Percentiles rank a stretch among this genome's conserved stretches.
These are phyloP conservation scores for Drosophila infuscata DNA, from an alignment of 2,888 invertebrate genomes.

Conservation along the genomic window DNA sequence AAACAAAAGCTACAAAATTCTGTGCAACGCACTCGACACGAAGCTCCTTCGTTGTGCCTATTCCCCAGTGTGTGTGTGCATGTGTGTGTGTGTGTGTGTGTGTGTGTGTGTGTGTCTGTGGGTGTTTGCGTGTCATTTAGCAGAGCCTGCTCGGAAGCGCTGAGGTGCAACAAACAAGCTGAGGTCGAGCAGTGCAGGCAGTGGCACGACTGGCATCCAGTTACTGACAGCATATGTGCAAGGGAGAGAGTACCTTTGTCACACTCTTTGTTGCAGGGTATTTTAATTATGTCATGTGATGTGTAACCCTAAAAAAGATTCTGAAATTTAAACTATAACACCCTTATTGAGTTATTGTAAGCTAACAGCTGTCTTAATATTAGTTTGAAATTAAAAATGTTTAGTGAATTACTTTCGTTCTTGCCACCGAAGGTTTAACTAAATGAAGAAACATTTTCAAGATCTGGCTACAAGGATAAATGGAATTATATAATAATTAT, in stretches of 20 bases:
- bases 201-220: constrained; percentile 19
- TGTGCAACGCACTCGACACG: constrained; percentile 81
- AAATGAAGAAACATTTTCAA: not conserved
- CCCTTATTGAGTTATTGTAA: not conserved
- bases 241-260: constrained; percentile 12
- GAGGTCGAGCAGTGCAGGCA: constrained; percentile 40
- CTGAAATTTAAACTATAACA: not conserved
- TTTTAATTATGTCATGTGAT: not conserved
- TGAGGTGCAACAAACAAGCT: constrained; percentile 58
- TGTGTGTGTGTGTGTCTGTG: constrained; percentile 22
- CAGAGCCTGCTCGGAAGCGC: constrained; percentile 60
- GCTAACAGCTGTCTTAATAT: not conserved
- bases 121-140: constrained; percentile 70
- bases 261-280: constrained; percentile 17
- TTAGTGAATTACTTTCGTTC: not conserved
- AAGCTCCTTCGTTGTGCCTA: constrained; percentile 29
- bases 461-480: too few relatives aligned
- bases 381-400: not conserved
- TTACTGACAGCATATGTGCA: constrained; percentile 29
- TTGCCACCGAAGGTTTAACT: not conserved
- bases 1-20: constrained; percentile 79
- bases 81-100: constrained; percentile 7
- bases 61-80: constrained; percentile 17
- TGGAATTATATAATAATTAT: not conserved
- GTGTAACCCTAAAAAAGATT: not conserved